Conservation (phyloP, 1,140 invertebrate species). For the Drosophila sp. region DNA sequence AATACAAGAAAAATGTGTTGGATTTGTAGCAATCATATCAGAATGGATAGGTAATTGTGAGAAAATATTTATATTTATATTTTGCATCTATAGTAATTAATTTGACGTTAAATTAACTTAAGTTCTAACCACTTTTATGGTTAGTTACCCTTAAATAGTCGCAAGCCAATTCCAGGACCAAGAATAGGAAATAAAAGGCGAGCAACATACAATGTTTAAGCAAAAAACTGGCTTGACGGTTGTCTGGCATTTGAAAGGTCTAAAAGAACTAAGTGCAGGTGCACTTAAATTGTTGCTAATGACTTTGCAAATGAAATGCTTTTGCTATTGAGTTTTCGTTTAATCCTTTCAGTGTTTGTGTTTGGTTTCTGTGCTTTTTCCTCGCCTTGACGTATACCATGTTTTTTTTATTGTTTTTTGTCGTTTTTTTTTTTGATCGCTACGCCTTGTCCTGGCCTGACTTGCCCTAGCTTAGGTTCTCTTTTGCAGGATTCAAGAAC, state of each 20-base stretch:
- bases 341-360: slow-evolving; percentile 1
- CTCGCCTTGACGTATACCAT: slow-evolving; percentile 23
- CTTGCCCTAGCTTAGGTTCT: slow-evolving; percentile 7
- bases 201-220: too few species aligned
- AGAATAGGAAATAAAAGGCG: not conserved
- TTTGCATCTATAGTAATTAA: too few species aligned
- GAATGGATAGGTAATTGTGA: too few species aligned
- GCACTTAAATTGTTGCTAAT: slow-evolving; percentile 45
- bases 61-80: too few species aligned
- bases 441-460: slow-evolving; percentile 3
- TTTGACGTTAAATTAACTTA: not conserved
- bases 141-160: not conserved
- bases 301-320: slow-evolving; percentile 26
- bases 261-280: slow-evolving; percentile 28
- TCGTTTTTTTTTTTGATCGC: slow-evolving; percentile 7
- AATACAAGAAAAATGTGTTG: too few species aligned
- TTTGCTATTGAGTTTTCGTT: slow-evolving; percentile 13
- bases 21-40: too few species aligned
- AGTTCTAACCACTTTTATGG: not conserved
- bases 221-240: too few species aligned
- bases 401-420: not conserved
- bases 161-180: not conserved
- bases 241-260: not conserved
- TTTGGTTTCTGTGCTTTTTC: slow-evolving; percentile 26
- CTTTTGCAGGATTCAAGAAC: slow-evolving; percentile 9